These are phyloP conservation scores for Lutjanus campechanus DNA, from an alignment of 2,797 vertebrate species.

Conservation along the genomic window DNA sequence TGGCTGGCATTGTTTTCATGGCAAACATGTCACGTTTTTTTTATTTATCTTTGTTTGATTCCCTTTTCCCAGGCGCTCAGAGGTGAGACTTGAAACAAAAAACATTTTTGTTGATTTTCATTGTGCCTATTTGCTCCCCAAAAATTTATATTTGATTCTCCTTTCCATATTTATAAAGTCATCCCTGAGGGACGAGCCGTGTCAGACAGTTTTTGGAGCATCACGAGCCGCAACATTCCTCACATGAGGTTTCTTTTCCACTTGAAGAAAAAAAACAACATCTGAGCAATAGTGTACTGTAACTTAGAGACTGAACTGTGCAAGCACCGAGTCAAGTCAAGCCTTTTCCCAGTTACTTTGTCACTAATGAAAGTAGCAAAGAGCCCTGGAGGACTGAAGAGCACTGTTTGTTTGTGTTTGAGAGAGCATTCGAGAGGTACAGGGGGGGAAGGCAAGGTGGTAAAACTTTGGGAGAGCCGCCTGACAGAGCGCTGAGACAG, in stretches of 20 bases:
- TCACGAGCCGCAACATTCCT: slow-evolving; percentile 69
- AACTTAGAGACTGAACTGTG: slow-evolving; percentile 76
- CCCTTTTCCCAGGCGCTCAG: slow-evolving; percentile 42
- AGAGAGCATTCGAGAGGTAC: slow-evolving; percentile 70
- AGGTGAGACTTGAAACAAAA: slow-evolving; percentile 68
- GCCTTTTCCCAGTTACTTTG: slow-evolving; percentile 81
- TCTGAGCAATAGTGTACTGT: slow-evolving; percentile 74
- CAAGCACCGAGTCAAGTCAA: slow-evolving; percentile 76
- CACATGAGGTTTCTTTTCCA: slow-evolving; percentile 68
- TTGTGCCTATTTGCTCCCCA: slow-evolving; percentile 73
- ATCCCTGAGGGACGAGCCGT: slow-evolving; percentile 63
- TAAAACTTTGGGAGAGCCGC: slow-evolving; percentile 85
- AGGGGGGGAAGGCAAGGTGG: slow-evolving; percentile 71
- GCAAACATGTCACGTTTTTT: slow-evolving; percentile 48
- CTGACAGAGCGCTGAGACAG: slow-evolving; percentile 82
- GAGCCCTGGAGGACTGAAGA: slow-evolving; percentile 81
- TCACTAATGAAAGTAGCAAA: slow-evolving; percentile 87
- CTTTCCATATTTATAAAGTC: slow-evolving; percentile 77
- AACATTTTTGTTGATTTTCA: slow-evolving; percentile 71
- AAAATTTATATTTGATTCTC: slow-evolving; percentile 77
- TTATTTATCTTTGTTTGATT: slow-evolving; percentile 56
- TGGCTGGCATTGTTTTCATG: slow-evolving; percentile 35
- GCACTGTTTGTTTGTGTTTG: slow-evolving; percentile 86
- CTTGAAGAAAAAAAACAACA: slow-evolving; percentile 69
- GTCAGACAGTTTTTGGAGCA: slow-evolving; percentile 77